Conservation (phyloP, 1,140 invertebrate genomes). For the Gonatopus flavifemur region DNA sequence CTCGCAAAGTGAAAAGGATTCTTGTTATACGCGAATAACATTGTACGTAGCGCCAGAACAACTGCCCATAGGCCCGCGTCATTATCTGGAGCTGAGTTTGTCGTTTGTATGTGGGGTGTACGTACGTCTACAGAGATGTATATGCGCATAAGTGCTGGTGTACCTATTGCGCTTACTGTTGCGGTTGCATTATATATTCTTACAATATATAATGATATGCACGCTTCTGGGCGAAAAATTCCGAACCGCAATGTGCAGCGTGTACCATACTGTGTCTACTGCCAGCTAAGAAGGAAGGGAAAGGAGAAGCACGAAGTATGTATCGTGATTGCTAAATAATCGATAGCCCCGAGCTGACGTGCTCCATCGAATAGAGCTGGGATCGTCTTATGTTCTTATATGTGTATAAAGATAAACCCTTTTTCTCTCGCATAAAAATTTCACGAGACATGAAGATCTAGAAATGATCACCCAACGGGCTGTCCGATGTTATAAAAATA, state of each 20-base stretch:
- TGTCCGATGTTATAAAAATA: too few relatives aligned
- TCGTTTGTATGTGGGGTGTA: not conserved
- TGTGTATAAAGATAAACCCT: too few relatives aligned
- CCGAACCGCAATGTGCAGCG: slow-evolving; percentile 21
- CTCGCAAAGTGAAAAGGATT: not conserved
- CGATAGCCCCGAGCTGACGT: slow-evolving; percentile 36
- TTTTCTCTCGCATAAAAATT: too few relatives aligned
- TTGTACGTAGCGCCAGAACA: too few relatives aligned
- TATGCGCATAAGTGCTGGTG: slow-evolving; percentile 1
- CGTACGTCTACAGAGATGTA: not conserved
- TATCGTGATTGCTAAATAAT: slow-evolving; percentile 47
- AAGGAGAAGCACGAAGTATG: slow-evolving; percentile 31
- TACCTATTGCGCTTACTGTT: slow-evolving; percentile 32
- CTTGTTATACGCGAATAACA: slow-evolving; percentile 4
- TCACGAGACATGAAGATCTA: too few relatives aligned
- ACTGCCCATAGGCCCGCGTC: slow-evolving; percentile 22
- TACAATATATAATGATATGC: slow-evolving; percentile 42
- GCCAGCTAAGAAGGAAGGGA: slow-evolving; percentile 17
- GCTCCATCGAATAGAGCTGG: slow-evolving; percentile 17
- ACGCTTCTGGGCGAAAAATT: slow-evolving; percentile 37
- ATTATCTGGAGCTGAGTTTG: slow-evolving; percentile 22
- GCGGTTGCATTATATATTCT: slow-evolving; percentile 34
- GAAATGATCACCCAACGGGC: too few relatives aligned
- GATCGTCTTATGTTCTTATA: too few relatives aligned
- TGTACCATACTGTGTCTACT: slow-evolving; percentile 12